Base-by-base conservation (phyloP, 2,888 invertebrate species). In the Hedychridium roseum region DNA sequence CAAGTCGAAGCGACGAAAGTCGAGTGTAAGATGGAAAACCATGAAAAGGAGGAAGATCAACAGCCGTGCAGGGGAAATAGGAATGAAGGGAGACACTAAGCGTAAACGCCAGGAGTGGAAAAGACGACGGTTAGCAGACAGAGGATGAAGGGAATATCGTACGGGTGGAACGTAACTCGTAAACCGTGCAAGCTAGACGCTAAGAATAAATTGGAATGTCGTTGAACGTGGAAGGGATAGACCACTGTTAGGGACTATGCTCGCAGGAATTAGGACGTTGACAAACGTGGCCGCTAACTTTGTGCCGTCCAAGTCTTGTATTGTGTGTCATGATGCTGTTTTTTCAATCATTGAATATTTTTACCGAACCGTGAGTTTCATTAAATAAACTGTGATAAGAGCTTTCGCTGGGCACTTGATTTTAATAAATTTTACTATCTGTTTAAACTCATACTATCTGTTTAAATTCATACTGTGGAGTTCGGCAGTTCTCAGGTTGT, bases 141-240 rank as follows among this genome's bases (percentile, higher is more conserved):
- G 34, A 27, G 37, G 32, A 40, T 9, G 26, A 36, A 27, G 28
- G 32, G 15, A 28, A 42, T 31, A 38, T 31, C 43, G 39, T 51
- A 37, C 56, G 36, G 30, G 43, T 37, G 39, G 35, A 44, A 35
- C 27, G 46, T 48, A 38, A 48, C 42, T 46, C 42, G 57, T 50
- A 50, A 60, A 62, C 60, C 57, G 60, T 62, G 57, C 63, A 60
- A 58, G 60, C 54, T 46, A 58, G 57, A 60, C 54, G 62, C 58
- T 58, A 60, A 60, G 63, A 63, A 64, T 61, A 64, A 64, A 64
- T 64, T 63, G 64, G 64, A 64, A 62, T 52, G 60, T 64, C 61
- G 64, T 64, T 61, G 63, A 57, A 61, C 53, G 49, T 42, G 47
- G 49, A 11, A 17, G 7, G 16, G 15, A 7, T 43, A 37, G 37